Base-by-base conservation (phyloP, 2,888 invertebrate genomes). In the Ypsolopha sequella region DNA sequence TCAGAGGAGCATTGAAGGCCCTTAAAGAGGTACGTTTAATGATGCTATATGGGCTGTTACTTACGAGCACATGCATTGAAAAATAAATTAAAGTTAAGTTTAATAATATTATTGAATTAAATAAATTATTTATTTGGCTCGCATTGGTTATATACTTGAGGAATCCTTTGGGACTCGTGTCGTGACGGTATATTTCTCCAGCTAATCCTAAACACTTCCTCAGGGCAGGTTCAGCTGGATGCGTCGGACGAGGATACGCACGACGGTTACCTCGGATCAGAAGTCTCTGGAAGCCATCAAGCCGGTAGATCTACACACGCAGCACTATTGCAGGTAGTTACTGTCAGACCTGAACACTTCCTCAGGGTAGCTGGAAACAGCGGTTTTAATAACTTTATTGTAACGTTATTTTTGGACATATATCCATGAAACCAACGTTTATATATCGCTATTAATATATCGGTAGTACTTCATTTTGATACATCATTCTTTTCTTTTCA, bases 211-310 rank as follows among this genome's bases (percentile, higher is more conserved):
- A 41, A 43, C 43, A 9, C 14, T 43, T 53, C 68, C 76, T 6
- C 66, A 94, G 93, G 95, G 97, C 58, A 86, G 91, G 61, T 96
- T 93, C 76, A 89, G 91, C 62, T 97, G 96, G 95, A 89, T 95
- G 74, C 93, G 94, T 75, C 90, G 99, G 6, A 93, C 93, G 33
- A 88, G 99, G 68, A 95, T 99, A 69, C 90, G 98, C 43, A 94
- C 96, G 0, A 95, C 95, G 0, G 78, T 99, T 56, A 90, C 91
- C 0, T 94, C 95, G 11, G 89, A 85, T 13, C 76, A 74, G 1
- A 76, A 77, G 35, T 56, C 75, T 0, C 41, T 85, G 11, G 81
- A 91, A 52, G 88, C 88, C 60, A 89, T 90, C 53, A 86, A 88
- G 0, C 92, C 92, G 0, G 88, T 93, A 0, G 93, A 95, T 57